Evolutionary conservation across 2,888 invertebrate genomes (phyloP).

Genomic region (Megastigmus dorsalis): DNA sequence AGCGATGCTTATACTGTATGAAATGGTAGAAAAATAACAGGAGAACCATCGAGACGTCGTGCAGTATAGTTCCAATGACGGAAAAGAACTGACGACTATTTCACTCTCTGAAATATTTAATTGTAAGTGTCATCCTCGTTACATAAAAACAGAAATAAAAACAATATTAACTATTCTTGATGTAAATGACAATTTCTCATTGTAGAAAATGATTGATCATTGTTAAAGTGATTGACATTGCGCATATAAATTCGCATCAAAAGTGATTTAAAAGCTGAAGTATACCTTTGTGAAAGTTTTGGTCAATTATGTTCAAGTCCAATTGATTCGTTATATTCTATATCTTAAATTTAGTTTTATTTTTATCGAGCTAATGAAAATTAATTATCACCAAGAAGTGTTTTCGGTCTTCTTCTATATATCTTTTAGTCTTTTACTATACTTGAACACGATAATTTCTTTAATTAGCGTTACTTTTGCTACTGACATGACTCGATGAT

Average conservation of each 20-base stretch:
- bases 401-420: constrained; percentile 21
- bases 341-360: constrained; percentile 29
- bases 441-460: constrained; percentile 23
- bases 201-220: constrained; percentile 13
- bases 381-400: background rate
- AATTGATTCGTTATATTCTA: constrained; percentile 12
- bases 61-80: constrained; percentile 14
- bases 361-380: constrained; percentile 10
- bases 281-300: constrained; percentile 13
- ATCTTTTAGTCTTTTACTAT: constrained; percentile 32
- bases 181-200: constrained; percentile 28
- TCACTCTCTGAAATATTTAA: constrained; percentile 18
- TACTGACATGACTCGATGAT: constrained; percentile 69
- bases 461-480: constrained; percentile 65
- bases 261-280: constrained; percentile 13
- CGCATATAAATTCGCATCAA: constrained; percentile 12
- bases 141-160: constrained; percentile 25
- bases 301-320: constrained; percentile 5
- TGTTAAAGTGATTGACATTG: constrained; percentile 7
- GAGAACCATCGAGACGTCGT: background rate
- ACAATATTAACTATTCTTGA: constrained; percentile 23
- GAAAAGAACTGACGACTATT: constrained; percentile 34
- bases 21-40: constrained; percentile 8
- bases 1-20: constrained; percentile 21
- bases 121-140: constrained; percentile 26